phyloP scores from a whole-genome alignment of 2,888 invertebrate genomes.

The Pegoplata infirma region DNA sequence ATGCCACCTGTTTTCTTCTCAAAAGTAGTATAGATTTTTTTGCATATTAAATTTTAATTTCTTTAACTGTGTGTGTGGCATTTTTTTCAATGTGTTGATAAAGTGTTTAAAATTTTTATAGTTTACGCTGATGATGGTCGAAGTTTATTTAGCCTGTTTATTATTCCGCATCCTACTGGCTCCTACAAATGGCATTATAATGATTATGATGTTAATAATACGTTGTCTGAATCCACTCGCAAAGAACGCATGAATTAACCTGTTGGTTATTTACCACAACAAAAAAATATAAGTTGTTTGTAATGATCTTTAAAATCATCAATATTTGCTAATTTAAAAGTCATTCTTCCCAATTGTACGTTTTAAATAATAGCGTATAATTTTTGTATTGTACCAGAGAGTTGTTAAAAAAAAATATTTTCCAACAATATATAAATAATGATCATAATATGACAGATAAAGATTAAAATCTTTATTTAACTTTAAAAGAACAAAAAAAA shows the following conservation, averaged over 20 bases:
- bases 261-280: slow-evolving; percentile 38
- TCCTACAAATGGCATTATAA: neutral
- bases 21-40: neutral
- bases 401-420: neutral
- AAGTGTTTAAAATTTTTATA: slow-evolving; percentile 52
- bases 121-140: slow-evolving; percentile 37
- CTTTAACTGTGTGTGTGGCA: slow-evolving; percentile 38
- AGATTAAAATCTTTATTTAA: slow-evolving; percentile 55
- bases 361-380: neutral
- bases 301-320: slow-evolving; percentile 55
- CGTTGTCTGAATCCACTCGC: slow-evolving; percentile 19
- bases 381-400: no score
- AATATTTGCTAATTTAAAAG: slow-evolving; percentile 49
- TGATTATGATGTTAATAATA: slow-evolving; percentile 20
- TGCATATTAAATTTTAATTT: neutral
- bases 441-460: slow-evolving; percentile 50
- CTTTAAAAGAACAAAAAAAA: slow-evolving; percentile 11
- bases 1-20: slow-evolving; percentile 26
- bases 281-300: slow-evolving; percentile 61
- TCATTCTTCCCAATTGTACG: slow-evolving; percentile 24
- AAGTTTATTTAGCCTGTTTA: slow-evolving; percentile 32
- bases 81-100: slow-evolving; percentile 34
- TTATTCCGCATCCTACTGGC: slow-evolving; percentile 29
- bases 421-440: slow-evolving; percentile 27
- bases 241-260: neutral